phyloP scores from a whole-genome alignment of 2,888 invertebrate genomes.

The Galerucella pusilla region DNA sequence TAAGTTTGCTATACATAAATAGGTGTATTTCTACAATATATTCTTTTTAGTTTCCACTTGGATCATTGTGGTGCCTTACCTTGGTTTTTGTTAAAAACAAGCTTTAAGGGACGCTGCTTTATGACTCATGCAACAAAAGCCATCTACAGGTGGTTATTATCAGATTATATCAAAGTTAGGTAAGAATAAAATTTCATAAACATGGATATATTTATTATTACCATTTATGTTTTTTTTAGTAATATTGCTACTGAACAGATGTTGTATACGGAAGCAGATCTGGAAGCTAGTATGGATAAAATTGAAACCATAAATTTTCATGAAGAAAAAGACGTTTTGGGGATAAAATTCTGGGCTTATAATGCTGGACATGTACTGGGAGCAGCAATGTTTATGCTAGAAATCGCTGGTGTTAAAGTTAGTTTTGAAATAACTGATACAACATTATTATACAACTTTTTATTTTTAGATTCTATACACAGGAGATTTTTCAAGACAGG shows the following conservation, averaged over 20 bases:
- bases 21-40: constrained; percentile 17
- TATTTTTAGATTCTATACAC: constrained; percentile 83
- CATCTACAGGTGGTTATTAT: constrained; percentile 97
- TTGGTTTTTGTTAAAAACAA: constrained; percentile 97
- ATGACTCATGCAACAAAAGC: constrained; percentile 99
- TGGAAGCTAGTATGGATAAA: constrained; percentile 98
- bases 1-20: constrained; percentile 36
- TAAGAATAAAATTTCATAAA: constrained; percentile 32
- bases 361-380: constrained; percentile 99
- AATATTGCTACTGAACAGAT: constrained; percentile 97
- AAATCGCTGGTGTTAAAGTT: constrained; percentile 93
- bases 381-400: constrained; percentile 99
- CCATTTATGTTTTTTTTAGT: constrained; percentile 66
- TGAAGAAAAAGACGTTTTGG: constrained; percentile 96
- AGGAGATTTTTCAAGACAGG: constrained; percentile 98
- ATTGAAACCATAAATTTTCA: constrained; percentile 99
- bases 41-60: constrained; percentile 86
- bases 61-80: constrained; percentile 99
- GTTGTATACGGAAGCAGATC: constrained; percentile 96
- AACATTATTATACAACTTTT: constrained; percentile 6
- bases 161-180: constrained; percentile 97
- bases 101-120: constrained; percentile 96
- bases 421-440: constrained; percentile 7
- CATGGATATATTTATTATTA: background rate
- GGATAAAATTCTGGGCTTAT: constrained; percentile 98